Evolutionary conservation across 2,113 vertebrate genomes (phyloP), one percentile per base, ranked within the genome.

Genomic region (Thryonomys swinderianus): DNA sequence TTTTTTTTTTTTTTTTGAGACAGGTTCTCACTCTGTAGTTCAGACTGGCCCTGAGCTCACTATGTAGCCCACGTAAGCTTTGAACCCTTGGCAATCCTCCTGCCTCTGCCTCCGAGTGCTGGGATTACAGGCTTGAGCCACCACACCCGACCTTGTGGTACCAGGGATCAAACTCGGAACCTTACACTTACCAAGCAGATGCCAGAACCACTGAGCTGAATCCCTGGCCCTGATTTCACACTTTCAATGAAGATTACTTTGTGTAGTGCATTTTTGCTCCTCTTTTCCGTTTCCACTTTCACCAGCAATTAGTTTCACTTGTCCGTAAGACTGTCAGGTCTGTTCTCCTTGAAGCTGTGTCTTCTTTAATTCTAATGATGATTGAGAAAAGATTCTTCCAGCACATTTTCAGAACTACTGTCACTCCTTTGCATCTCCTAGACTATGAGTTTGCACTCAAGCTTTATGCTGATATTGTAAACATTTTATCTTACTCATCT

Each of bases 341-440:
- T 18, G 61, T 78, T 71, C 78, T 64, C 17, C 51, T 57, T 66
- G 51, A 93, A 93, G 27, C 0, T 55, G n/a, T 18, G 2, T 85
- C 48, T 55, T 93, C 48, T 91, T 62, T n/a, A 57, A 86, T 95
- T 59, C 14, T 71, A 82, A 94, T 30, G 11, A 79, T 67, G 18
- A 37, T 89, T 57, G 85, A 66, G 81, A 64, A 88, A 42, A 88
- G 6, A 66, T 74, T 62, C 2, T 5, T 34, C 6, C 42, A 85
- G 9, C n/a, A 25, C 9, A 32, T 32, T 13, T 88, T 87, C 55
- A 61, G 30, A 61, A 74, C 13, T 51, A 87, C 21, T 11, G 6
- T 27, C 84, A 23, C 84, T 73, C 21, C 42, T 83, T 40, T n/a
- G 14, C 59, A 5, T 32, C 10, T 85, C 45, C 48, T 85, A 45